Conservation (phyloP, 2,113 vertebrate species). For the Tachysurus vachellii region DNA sequence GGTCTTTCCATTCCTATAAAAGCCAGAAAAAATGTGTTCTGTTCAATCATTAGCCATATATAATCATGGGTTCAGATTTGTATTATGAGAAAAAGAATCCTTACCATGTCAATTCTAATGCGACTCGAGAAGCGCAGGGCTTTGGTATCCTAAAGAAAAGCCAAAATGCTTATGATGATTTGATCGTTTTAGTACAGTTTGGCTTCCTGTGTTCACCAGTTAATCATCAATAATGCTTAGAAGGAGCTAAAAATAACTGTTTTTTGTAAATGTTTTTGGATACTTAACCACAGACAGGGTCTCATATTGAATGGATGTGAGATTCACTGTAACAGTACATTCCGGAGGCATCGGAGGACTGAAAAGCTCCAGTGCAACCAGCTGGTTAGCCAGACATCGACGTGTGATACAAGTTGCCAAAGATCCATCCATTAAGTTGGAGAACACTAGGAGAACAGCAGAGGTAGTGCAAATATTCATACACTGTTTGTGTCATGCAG, state of each 20-base stretch:
- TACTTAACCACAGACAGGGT: constrained; percentile 70
- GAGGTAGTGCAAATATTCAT: neutral
- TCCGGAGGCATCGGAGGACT: constrained; percentile 64
- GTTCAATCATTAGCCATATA: neutral
- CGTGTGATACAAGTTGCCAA: constrained; percentile 53
- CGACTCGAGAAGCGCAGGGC: constrained; percentile 57
- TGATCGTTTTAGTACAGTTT: neutral
- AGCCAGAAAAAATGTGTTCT: neutral
- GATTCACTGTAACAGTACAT: constrained; percentile 53
- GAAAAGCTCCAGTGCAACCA: constrained; percentile 43
- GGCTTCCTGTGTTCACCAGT: neutral
- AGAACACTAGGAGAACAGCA: neutral
- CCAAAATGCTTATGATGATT: neutral
- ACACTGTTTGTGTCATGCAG: neutral
- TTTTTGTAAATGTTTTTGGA: neutral
- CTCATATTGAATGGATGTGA: constrained; percentile 64
- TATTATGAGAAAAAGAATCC: neutral
- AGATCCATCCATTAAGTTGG: neutral
- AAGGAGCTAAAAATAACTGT: neutral
- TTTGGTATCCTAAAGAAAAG: constrained; percentile 66
- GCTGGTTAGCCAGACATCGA: constrained; percentile 64
- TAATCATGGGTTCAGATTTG: neutral
- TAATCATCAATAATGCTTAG: constrained; percentile 1
- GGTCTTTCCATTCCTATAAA: constrained; percentile 37
- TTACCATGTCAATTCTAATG: constrained; percentile 60